phyloP scores from a whole-genome alignment of 2,113 vertebrate genomes.

The Gorsachius goisagi region DNA sequence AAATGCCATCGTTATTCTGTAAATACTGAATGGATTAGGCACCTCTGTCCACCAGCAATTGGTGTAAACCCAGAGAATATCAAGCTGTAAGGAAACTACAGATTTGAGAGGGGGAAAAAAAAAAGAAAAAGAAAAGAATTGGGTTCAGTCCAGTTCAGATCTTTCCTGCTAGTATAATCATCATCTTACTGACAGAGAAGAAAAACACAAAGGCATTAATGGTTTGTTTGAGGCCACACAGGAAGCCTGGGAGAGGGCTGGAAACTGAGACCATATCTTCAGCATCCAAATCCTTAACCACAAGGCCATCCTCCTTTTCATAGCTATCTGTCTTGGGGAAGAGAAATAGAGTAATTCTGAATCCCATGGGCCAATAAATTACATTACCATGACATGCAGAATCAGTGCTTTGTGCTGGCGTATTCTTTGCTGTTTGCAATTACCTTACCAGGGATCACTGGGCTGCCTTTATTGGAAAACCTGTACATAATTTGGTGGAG shows the following conservation, averaged over 20 bases:
- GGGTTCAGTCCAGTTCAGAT: slow-evolving; percentile 15
- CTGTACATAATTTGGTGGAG: background rate
- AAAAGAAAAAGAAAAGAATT: background rate
- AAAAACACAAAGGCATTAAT: slow-evolving; percentile 63
- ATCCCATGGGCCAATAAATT: slow-evolving; percentile 15
- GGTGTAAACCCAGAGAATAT: background rate
- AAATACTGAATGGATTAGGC: background rate
- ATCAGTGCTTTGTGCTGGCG: background rate
- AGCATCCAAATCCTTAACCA: slow-evolving; percentile 61
- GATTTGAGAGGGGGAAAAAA: background rate
- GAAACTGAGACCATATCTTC: slow-evolving; percentile 15
- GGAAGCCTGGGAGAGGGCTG: slow-evolving; percentile 48
- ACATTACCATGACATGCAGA: background rate
- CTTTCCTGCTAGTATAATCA: slow-evolving; percentile 39
- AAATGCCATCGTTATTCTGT: background rate
- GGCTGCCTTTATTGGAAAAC: background rate
- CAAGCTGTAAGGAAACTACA: background rate
- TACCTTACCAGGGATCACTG: slow-evolving; percentile 14
- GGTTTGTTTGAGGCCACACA: slow-evolving; percentile 60
- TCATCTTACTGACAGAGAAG: slow-evolving; percentile 52
- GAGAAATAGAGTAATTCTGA: slow-evolving; percentile 55
- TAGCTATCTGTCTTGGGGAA: slow-evolving; percentile 14
- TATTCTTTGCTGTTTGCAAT: slow-evolving; percentile 16
- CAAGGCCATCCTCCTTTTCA: slow-evolving; percentile 58
- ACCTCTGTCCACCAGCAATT: background rate